Evolutionary conservation across 92 coral and sea anemone species (phyloP).

Genomic region (Palythoa grandis): DNA sequence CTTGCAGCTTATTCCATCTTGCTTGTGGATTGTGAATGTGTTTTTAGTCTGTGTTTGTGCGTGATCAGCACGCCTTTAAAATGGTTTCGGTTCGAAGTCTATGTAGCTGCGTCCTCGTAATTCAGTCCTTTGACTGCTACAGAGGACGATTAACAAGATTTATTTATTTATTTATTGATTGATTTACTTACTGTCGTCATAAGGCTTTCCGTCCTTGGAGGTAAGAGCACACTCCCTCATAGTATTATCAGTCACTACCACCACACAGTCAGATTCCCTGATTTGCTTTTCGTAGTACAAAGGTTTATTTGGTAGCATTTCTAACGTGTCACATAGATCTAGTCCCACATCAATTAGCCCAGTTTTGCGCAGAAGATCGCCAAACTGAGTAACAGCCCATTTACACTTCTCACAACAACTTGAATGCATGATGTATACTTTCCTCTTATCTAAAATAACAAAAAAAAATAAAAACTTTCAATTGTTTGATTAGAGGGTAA

Average conservation of each 20-base stretch:
- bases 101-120: not conserved
- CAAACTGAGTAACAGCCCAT: constrained; percentile 38
- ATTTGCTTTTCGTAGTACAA: constrained; percentile 77
- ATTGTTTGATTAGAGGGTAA: no score
- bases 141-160: not conserved
- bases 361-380: constrained; percentile 61
- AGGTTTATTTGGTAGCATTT: constrained; percentile 63
- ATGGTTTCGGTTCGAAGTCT: no score
- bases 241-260: constrained; percentile 53
- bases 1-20: no score
- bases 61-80: no score
- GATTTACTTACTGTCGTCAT: constrained; percentile 14
- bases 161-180: not conserved
- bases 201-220: not conserved
- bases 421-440: not conserved
- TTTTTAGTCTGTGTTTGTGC: no score
- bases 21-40: no score
- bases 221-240: not conserved
- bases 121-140: constrained; percentile 18
- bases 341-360: constrained; percentile 63
- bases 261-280: constrained; percentile 65
- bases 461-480: no score
- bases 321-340: constrained; percentile 67
- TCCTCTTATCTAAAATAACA: not conserved
- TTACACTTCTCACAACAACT: constrained; percentile 10